Percentiles rank a stretch among this genome's conserved stretches.
Evolutionary conservation across 2,797 vertebrate genomes (phyloP).

Genomic region (Acanthiza pusilla): DNA sequence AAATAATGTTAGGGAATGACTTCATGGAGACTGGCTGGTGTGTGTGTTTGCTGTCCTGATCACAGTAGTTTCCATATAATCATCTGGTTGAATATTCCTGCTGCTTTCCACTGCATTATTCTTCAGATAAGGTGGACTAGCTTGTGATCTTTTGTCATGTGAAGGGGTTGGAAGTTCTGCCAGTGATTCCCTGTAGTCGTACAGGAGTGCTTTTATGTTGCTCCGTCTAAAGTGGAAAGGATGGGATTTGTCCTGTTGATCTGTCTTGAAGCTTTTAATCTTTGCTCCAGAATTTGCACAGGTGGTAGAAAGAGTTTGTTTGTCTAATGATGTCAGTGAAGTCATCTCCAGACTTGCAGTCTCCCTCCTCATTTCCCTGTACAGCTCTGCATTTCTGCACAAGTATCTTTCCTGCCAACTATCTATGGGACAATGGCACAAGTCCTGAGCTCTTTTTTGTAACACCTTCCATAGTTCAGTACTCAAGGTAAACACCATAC

Average conservation of each 20-base stretch:
- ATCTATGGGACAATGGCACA: background rate
- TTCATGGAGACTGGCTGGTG: background rate
- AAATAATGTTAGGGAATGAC: background rate
- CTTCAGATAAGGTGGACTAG: slow-evolving; percentile 37
- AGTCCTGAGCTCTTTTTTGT: background rate
- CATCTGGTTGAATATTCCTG: background rate
- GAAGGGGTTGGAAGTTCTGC: background rate
- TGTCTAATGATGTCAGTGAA: background rate
- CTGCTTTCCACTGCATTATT: background rate
- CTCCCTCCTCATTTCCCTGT: background rate
- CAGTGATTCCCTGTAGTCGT: background rate
- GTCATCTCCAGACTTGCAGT: background rate
- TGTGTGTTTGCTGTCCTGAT: background rate
- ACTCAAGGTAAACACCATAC: background rate
- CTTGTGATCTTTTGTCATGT: background rate
- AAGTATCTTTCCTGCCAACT: background rate
- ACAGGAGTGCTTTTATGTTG: background rate
- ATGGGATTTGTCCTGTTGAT: background rate
- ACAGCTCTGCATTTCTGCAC: fast-evolving
- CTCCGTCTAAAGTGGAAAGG: background rate
- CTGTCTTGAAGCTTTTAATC: background rate
- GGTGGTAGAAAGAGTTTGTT: background rate
- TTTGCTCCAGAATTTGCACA: background rate
- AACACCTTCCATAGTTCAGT: background rate
- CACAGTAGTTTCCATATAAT: background rate